Conservation (phyloP, 2,888 invertebrate genomes). For the Aleiodes alternator region DNA sequence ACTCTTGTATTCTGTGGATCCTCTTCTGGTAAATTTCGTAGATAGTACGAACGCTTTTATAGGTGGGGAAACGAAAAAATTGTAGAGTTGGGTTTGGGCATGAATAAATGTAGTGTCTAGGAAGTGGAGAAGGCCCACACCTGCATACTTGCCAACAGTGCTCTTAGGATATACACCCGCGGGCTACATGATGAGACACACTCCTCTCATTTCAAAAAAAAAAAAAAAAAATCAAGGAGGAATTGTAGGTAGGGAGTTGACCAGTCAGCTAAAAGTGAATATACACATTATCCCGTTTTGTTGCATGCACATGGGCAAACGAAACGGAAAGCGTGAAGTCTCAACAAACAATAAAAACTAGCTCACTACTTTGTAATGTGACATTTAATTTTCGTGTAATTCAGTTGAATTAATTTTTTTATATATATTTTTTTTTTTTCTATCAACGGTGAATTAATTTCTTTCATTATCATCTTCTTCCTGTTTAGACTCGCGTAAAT, state of each 20-base stretch:
- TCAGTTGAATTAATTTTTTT: not conserved
- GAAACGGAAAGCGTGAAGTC: conserved; percentile 33
- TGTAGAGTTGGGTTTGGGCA: conserved; percentile 49
- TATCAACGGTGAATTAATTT: not conserved
- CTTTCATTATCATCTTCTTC: not conserved
- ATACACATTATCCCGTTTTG: conserved; percentile 22
- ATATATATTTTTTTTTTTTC: not conserved
- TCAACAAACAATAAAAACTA: not conserved
- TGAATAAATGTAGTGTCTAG: conserved; percentile 47
- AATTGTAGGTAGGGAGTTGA: conserved; percentile 14
- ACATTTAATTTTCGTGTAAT: not conserved
- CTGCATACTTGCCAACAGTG: conserved; percentile 36
- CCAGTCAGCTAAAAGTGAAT: conserved; percentile 20
- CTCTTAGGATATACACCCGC: conserved; percentile 49
- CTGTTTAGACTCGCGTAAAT: not conserved
- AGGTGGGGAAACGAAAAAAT: conserved; percentile 53
- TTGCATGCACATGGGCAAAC: conserved; percentile 27
- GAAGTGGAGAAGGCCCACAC: conserved; percentile 47
- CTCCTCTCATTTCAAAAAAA: conserved; percentile 33
- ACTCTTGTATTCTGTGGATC: conserved; percentile 44
- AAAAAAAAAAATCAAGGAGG: not conserved
- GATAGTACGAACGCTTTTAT: conserved; percentile 67
- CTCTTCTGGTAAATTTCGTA: conserved; percentile 66
- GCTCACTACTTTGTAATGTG: too few species aligned
- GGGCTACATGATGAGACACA: conserved; percentile 41